Evolutionary conservation across 1,140 invertebrate species (phyloP), one percentile per base, ranked within the genome.

Genomic region (Cephus cinctus): DNA sequence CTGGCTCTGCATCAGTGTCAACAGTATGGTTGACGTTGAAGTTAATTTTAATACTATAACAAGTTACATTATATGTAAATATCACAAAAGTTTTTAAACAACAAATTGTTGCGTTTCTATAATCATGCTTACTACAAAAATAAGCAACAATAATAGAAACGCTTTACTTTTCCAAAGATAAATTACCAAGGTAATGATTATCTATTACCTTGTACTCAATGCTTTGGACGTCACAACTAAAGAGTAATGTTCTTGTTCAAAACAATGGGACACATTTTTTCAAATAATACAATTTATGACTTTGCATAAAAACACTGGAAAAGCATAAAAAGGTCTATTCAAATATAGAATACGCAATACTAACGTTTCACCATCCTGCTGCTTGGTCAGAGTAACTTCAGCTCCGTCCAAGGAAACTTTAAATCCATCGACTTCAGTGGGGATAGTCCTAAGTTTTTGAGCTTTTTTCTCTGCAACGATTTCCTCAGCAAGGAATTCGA

Each of bases 21-120:
- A 96, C 91, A 2, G 91, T 90, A 67, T 95, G 90, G 65, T 95
- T 96, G 1, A 96, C 87, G 71, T 94, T 95, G 57, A 94, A 87
- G 41, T 78, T 86, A 36, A 94, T 80, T 38, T 76, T 80, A 52
- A 96, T 85, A 56, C 85, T 92, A 58, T 56, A 75, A 65, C 56
- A 30, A 42, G 54, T 38, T 27, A 45, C 25, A 59, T 15, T 40
- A 52, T 39, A 20, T 9, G 38, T 14, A 11, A 32, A n/a, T 62
- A 61, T 50, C 27, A 52, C 34, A 20, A 51, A 51, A 32, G 14
- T 23, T 31, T 34, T 23, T 40, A 46, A 69, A 65, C 52, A 51
- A 55, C 42, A 61, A 59, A 38, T 27, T 27, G 25, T 27, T n/a
- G 25, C n/a, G n/a, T 27, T 27, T 27, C 25, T n/a, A 6, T 8